Base-by-base conservation (phyloP, 53 echinoderm and acorn worm genomes). In the Paelopatides confundens region DNA sequence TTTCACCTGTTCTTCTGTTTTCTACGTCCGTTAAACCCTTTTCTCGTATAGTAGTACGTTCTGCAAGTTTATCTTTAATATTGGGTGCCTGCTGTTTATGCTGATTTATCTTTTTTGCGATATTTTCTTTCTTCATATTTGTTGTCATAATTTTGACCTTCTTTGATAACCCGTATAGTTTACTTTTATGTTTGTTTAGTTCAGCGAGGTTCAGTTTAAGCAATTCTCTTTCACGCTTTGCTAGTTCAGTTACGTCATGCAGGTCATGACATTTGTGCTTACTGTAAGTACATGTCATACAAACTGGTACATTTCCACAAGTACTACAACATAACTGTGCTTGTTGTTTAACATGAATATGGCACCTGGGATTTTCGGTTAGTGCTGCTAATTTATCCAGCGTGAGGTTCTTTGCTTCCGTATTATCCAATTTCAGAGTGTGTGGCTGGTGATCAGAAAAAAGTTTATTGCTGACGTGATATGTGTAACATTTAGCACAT, bases 231-330 rank as follows among this genome's bases (percentile, higher is more conserved):
- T 77, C 31, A 23, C 23, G 0, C 77, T 77, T 77, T 38, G 77
- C 77, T 27, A 77, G 49, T 50, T 21, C 47, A 38, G 46, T 77
- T 3, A 49, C 51, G 36, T 77, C 77, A 28, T 46, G 47, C 13
- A 77, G 31, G 49, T 77, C 30, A 28, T 77, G 77, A 31, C 31
- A 48, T 77, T 50, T 77, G 31, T 77, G 77, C 5, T 77, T 43
- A 46, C 77, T 43, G 24, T 29, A 21, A 15, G 14, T 28, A 26
- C 77, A 77, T 0, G 14, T 31, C 0, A 77, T 9, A 38, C 77
- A 77, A 50, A 77, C 14, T 31, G 77, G 77, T 31, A 27, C 18
- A 38, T 77, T 49, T 1, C 31, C 17, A 4, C 77, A 77, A 29
- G 49, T 77, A 15, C 31, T 27, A 29, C 77, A 77, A 30, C 49